A percentile compares a stretch with the other conserved stretches of the same genome.
These are phyloP conservation scores for Threskiornis aethiopicus DNA, from an alignment of 2,797 vertebrate genomes.

Conservation along the genomic window DNA sequence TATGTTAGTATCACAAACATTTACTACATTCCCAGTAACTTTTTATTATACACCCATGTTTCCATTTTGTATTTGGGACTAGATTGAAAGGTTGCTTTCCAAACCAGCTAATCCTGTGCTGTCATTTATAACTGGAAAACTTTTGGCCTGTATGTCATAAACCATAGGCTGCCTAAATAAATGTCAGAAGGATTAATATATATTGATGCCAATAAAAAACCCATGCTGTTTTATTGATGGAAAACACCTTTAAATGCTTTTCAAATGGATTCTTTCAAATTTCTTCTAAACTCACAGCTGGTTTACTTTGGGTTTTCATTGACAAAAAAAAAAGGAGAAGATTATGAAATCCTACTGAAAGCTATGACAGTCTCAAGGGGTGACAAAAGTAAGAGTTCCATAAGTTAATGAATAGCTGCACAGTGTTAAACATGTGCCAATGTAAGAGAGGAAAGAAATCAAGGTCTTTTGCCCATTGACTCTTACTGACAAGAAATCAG, in stretches of 20 bases:
- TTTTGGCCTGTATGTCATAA: not conserved
- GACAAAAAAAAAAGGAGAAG: not conserved
- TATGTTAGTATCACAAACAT: not conserved
- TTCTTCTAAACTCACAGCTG: not conserved
- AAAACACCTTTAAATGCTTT: not conserved
- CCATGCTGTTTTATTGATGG: not conserved
- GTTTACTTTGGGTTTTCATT: not conserved
- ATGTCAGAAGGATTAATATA: not conserved
- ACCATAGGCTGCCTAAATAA: not conserved
- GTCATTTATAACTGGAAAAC: not conserved
- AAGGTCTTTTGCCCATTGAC: not conserved
- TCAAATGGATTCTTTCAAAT: not conserved
- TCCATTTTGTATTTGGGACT: not conserved
- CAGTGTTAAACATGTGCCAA: not conserved
- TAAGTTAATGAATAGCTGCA: not conserved
- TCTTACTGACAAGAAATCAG: not conserved
- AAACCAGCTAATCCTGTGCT: not conserved
- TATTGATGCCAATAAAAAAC: not conserved
- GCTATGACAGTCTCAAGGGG: not conserved
- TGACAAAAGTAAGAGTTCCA: not conserved
- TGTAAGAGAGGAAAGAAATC: not conserved
- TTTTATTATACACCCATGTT: not conserved
- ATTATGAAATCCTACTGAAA: not conserved
- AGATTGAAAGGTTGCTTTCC: not conserved
- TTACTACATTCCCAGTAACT: not conserved